Evolutionary conservation across 2,888 invertebrate species (phyloP).

Genomic region (Clusia tigrina): DNA sequence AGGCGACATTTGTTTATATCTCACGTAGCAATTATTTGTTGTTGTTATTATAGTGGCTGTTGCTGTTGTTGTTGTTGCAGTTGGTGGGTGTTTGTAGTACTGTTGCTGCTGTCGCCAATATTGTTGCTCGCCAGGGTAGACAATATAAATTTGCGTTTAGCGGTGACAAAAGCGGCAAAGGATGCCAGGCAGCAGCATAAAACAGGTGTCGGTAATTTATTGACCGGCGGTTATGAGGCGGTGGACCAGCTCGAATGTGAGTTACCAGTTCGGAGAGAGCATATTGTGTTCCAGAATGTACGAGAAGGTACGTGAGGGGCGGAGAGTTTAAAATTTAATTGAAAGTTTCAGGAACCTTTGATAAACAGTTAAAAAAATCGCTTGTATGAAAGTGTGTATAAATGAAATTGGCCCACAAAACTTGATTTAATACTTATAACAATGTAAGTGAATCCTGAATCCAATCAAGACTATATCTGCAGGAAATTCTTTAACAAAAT

Average conservation of each 20-base stretch:
- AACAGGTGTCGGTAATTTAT: constrained; percentile 44
- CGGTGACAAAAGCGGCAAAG: constrained; percentile 5
- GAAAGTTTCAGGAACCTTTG: too few relatives aligned
- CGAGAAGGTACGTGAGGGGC: too few relatives aligned
- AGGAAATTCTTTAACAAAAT: too few relatives aligned
- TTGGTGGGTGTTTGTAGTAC: constrained; percentile 9
- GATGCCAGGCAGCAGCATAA: constrained; percentile 31
- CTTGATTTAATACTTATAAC: too few relatives aligned
- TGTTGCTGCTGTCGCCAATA: not conserved
- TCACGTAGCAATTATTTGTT: constrained; percentile 40
- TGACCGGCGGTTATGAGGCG: constrained; percentile 21
- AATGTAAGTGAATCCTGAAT: too few relatives aligned
- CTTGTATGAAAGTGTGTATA: too few relatives aligned
- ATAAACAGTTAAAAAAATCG: too few relatives aligned
- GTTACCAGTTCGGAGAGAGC: too few relatives aligned
- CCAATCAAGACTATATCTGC: too few relatives aligned
- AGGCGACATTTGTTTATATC: constrained; percentile 33
- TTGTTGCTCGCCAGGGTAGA: constrained; percentile 18
- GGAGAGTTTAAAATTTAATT: too few relatives aligned
- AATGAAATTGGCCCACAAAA: too few relatives aligned
- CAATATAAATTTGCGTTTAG: constrained; percentile 16
- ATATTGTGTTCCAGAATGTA: too few relatives aligned
- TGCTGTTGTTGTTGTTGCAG: constrained; percentile 20
- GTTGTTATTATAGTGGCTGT: constrained; percentile 23
- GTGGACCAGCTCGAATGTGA: not conserved